phyloP scores from a whole-genome alignment of 1,140 invertebrate genomes.

The Bombus pascuorum region DNA sequence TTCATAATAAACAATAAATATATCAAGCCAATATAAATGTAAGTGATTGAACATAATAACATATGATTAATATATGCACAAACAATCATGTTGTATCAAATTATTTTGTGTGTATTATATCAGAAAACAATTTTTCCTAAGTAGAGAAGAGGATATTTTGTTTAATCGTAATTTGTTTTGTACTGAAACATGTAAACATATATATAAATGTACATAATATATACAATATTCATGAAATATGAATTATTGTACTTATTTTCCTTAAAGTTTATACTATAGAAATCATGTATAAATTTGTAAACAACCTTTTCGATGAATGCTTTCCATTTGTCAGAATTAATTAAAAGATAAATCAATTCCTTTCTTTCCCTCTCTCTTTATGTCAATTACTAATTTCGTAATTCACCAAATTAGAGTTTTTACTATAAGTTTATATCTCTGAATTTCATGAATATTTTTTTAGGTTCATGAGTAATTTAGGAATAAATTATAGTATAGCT shows the following conservation, averaged over 20 bases:
- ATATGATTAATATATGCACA: constrained; percentile 2
- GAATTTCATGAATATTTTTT: constrained; percentile 33
- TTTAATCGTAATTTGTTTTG: background rate
- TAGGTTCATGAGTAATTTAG: constrained; percentile 2
- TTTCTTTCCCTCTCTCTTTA: background rate
- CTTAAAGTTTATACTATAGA: background rate
- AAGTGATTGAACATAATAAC: constrained; percentile 25
- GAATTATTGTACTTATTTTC: background rate
- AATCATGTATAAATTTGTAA: background rate
- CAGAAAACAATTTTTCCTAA: background rate
- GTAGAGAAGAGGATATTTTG: background rate
- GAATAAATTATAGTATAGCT: constrained; percentile 1
- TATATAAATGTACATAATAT: background rate
- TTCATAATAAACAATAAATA: constrained; percentile 54
- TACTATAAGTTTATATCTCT: constrained; percentile 20
- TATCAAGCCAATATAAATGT: constrained; percentile 67
- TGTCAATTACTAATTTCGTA: background rate
- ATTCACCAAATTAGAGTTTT: constrained; percentile 31
- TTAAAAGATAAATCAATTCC: background rate
- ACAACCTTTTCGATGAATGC: background rate
- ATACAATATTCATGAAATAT: constrained; percentile 36
- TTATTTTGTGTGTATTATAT: constrained; percentile 11
- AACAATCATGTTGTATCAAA: constrained; percentile 20
- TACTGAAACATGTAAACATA: background rate
- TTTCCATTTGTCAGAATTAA: background rate